These are phyloP conservation scores for Sula dactylatra DNA, from an alignment of 2,113 vertebrate genomes.

Conservation along the genomic window DNA sequence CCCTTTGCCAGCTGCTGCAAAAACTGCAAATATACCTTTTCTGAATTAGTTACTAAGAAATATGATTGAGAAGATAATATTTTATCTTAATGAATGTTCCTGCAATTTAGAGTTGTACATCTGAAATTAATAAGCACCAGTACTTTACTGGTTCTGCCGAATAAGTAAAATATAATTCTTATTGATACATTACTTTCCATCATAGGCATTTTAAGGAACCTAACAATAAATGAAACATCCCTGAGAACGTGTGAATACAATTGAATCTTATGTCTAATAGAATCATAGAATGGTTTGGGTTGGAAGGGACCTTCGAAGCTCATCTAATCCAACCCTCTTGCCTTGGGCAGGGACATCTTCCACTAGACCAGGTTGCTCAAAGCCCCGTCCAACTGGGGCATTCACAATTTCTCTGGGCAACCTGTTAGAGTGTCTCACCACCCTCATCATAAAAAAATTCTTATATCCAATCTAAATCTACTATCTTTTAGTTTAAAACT, in stretches of 20 bases:
- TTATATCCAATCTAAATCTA: background rate
- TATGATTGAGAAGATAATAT: background rate
- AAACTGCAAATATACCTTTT: background rate
- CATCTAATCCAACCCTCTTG: no score
- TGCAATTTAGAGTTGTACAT: background rate
- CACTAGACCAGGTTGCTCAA: background rate
- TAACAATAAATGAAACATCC: background rate
- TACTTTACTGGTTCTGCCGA: background rate
- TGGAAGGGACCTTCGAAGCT: background rate
- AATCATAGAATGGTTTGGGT: background rate
- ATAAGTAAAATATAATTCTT: conserved; percentile 6
- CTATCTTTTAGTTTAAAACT: background rate
- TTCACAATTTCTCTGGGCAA: background rate
- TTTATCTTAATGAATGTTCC: background rate
- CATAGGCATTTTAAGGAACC: background rate
- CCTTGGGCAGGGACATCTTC: background rate
- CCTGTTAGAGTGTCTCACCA: background rate
- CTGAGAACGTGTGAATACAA: background rate
- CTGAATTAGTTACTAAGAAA: background rate
- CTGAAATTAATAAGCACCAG: background rate
- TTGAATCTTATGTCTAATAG: background rate
- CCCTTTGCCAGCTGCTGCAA: background rate
- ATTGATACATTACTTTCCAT: background rate
- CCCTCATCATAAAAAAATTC: background rate
- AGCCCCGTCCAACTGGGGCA: background rate